Evolutionary conservation across 2,888 invertebrate genomes (phyloP).

Genomic region (Mimachlamys varia): DNA sequence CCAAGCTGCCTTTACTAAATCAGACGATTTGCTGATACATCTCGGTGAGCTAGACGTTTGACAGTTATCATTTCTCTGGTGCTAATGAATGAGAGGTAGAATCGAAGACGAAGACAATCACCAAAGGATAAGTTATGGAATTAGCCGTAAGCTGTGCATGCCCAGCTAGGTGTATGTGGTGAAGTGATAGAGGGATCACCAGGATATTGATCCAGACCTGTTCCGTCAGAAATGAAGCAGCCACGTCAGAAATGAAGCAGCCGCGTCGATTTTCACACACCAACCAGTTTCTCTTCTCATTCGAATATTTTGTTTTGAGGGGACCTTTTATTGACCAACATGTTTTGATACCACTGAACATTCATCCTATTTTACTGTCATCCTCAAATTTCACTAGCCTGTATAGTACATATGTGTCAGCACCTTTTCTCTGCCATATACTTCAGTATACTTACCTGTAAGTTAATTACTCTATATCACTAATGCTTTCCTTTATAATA

Average conservation of each 20-base stretch:
- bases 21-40: background rate
- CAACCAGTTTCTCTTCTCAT: background rate
- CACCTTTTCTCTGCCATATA: too few species aligned
- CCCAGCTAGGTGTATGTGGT: background rate
- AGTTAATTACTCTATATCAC: too few species aligned
- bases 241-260: background rate
- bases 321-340: too few species aligned
- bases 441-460: too few species aligned
- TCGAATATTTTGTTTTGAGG: too few species aligned
- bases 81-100: slow-evolving; percentile 3
- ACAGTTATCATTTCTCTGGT: slow-evolving; percentile 9
- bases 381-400: background rate
- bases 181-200: background rate
- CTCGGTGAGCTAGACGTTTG: background rate
- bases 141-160: background rate
- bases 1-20: slow-evolving; percentile 7
- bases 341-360: background rate
- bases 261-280: background rate
- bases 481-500: too few species aligned
- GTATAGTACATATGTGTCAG: background rate
- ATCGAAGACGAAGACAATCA: slow-evolving; percentile 31
- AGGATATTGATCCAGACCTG: background rate
- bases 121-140: slow-evolving; percentile 31
- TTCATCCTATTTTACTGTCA: background rate
- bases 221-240: background rate